Conservation (phyloP, 2,797 vertebrate species). For the Rhincodon typus region DNA sequence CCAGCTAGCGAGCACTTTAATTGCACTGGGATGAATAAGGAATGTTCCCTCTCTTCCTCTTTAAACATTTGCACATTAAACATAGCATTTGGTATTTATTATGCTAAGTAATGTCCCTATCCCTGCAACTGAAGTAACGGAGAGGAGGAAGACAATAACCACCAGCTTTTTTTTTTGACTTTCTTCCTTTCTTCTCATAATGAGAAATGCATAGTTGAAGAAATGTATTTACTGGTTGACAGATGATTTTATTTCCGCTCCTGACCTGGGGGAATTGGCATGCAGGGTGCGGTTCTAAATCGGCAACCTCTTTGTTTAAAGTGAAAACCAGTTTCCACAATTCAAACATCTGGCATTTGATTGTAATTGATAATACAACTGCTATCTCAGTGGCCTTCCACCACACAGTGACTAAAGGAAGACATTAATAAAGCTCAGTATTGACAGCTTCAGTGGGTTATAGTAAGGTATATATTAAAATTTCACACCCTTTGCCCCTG, state of each 20-base stretch:
- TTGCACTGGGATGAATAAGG: not conserved
- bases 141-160: not conserved
- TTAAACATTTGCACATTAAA: not conserved
- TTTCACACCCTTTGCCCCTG: slow-evolving; percentile 46
- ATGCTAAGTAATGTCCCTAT: no score
- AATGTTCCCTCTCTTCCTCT: not conserved
- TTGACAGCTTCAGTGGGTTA: slow-evolving; percentile 54
- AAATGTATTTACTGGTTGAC: slow-evolving; percentile 44
- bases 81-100: not conserved
- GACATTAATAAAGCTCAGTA: slow-evolving; percentile 43
- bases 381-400: slow-evolving; percentile 50
- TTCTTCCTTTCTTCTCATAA: slow-evolving; percentile 4
- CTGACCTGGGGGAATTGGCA: slow-evolving; percentile 42
- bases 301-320: slow-evolving; percentile 47
- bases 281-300: slow-evolving; percentile 41
- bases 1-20: not conserved
- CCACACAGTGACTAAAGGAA: slow-evolving; percentile 59
- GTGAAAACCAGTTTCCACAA: slow-evolving; percentile 53
- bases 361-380: slow-evolving; percentile 59
- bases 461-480: slow-evolving; percentile 55
- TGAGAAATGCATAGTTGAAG: not conserved
- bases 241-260: slow-evolving; percentile 44
- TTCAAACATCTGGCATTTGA: slow-evolving; percentile 51
- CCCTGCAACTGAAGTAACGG: not conserved
- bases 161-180: not conserved